Percentiles rank a stretch among this genome's conserved stretches.
phyloP scores from a whole-genome alignment of 1,140 invertebrate species.

The Cylas formicarius region DNA sequence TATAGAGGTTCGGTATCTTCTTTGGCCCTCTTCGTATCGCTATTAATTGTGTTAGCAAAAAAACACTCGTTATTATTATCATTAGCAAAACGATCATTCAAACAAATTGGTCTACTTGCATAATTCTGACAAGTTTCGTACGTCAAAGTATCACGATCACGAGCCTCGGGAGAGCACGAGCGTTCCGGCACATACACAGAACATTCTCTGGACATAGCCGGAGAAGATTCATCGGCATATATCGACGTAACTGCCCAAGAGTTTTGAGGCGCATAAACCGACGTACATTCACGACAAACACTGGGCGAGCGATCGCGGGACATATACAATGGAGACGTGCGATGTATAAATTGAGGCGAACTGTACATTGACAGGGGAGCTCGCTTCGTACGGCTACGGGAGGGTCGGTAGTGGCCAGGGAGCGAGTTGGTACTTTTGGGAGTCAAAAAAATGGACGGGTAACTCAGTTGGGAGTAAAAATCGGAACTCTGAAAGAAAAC shows the following conservation, averaged over 20 bases:
- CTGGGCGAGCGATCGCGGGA: slow-evolving; percentile 13
- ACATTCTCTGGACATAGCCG: slow-evolving; percentile 16
- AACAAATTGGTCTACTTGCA: slow-evolving; percentile 17
- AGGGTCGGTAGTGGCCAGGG: slow-evolving; percentile 41
- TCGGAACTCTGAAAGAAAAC: slow-evolving; percentile 38
- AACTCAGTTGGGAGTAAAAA: slow-evolving; percentile 67
- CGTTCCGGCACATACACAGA: slow-evolving; percentile 13
- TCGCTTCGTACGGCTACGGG: slow-evolving; percentile 41
- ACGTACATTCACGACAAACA: slow-evolving; percentile 19
- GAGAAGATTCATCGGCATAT: slow-evolving; percentile 17
- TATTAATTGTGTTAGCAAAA: slow-evolving; percentile 6
- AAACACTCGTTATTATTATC: slow-evolving; percentile 5
- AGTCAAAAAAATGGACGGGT: slow-evolving; percentile 39
- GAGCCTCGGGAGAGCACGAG: slow-evolving; percentile 4
- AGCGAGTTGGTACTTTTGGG: slow-evolving; percentile 38
- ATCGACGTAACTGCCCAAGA: slow-evolving; percentile 15
- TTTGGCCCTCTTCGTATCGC: background rate
- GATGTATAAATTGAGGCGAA: slow-evolving; percentile 31
- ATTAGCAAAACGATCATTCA: slow-evolving; percentile 3
- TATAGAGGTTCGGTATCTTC: slow-evolving; percentile 1
- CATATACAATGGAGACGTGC: slow-evolving; percentile 15
- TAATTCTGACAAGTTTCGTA: slow-evolving; percentile 16
- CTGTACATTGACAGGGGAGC: slow-evolving; percentile 38
- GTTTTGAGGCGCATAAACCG: slow-evolving; percentile 11
- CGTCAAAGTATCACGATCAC: slow-evolving; percentile 3